Evolutionary conservation across 1,140 invertebrate species (phyloP), one percentile per base, ranked within the genome.

Genomic region (Aphelenchoides fujianensis): DNA sequence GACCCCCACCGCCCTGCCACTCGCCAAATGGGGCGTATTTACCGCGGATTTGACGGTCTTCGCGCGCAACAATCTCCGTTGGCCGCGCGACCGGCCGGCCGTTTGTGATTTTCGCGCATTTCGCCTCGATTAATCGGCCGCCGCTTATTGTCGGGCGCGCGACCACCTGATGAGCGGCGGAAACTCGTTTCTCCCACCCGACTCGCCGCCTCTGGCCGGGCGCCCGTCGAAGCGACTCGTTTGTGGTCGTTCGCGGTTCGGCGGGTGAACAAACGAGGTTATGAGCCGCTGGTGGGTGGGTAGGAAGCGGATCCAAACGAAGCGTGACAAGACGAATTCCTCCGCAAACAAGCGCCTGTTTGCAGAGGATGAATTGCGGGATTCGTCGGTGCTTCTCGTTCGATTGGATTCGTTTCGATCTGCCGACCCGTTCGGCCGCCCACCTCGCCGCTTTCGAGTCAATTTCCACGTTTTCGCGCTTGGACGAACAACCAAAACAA

Each of bases 121-220:
- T 48, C 41, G 41, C 12, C 12, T 48, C 23, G 41, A 23, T 48
- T 48, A 48, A 48, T 48, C 41, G 41, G 41, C 12, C 23, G 41
- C 41, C 23, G 12, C 12, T 48, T 48, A 48, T 48, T 48, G 41
- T 48, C 23, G 41, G 12, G 41, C 41, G 23, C 12, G 41, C n/a
- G n/a, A n/a, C 41, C 41, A 48, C 41, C 41, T 48, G 41, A 48
- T 48, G 41, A 48, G 41, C 41, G 41, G 41, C n/a, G n/a, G n/a
- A n/a, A n/a, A n/a, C n/a, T n/a, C n/a, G 23, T 48, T 48, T 48
- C 41, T 48, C 41, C 23, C 41, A 48, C 41, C 41, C 41, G 12
- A 12, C 41, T 48, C 41, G 12, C 41, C 12, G 41, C 41, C 41
- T 48, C 23, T 48, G 41, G 41, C 41, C 23, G 12, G 41, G 41